These are phyloP conservation scores for Rhinophrynus dorsalis DNA, from an alignment of 2,797 vertebrate genomes.

Conservation along the genomic window DNA sequence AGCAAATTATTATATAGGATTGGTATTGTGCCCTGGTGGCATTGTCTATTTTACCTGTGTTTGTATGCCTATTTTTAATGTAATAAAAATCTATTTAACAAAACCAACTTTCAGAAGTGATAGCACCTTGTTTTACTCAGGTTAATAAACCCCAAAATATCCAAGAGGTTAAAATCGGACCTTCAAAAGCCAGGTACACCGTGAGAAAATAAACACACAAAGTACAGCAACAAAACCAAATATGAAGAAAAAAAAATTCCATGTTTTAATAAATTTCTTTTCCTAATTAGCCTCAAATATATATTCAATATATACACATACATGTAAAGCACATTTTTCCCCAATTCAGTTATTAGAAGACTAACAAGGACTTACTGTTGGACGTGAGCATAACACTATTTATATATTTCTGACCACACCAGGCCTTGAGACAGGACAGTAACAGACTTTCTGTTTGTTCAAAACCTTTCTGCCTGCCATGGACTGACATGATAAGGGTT, in stretches of 20 bases:
- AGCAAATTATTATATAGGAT: too few relatives aligned
- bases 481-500: too few relatives aligned
- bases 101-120: too few relatives aligned
- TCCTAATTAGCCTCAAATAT: conserved; percentile 51
- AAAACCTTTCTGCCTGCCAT: not conserved
- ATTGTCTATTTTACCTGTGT: too few relatives aligned
- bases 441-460: not conserved
- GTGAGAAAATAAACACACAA: not conserved
- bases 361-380: conserved; percentile 5
- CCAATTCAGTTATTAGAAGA: conserved; percentile 49
- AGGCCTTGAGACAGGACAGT: not conserved
- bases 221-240: not conserved
- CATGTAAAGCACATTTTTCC: not conserved
- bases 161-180: too few relatives aligned
- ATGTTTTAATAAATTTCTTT: conserved; percentile 26
- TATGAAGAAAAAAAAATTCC: conserved; percentile 1
- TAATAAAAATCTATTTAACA: too few relatives aligned
- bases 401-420: not conserved
- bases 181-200: too few relatives aligned
- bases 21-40: too few relatives aligned
- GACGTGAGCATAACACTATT: not conserved
- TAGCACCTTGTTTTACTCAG: too few relatives aligned
- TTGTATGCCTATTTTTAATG: too few relatives aligned
- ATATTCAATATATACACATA: conserved; percentile 16
- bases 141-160: too few relatives aligned